Base-by-base conservation (phyloP, 2,797 vertebrate species). In the Parauchenoglanis ngamensis region DNA sequence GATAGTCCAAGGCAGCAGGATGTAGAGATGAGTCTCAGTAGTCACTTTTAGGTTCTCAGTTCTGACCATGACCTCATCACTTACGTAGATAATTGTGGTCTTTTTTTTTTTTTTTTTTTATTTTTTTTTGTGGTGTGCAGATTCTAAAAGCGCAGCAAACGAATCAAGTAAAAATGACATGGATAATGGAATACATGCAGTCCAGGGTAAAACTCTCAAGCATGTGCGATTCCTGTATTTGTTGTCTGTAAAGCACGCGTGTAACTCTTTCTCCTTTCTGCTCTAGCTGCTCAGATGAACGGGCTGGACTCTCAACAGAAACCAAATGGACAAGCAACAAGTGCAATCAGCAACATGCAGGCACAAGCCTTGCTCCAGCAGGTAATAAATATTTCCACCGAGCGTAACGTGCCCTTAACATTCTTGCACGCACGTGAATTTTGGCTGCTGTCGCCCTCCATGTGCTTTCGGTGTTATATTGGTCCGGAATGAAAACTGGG, bases 311-410 rank as follows among this genome's bases (percentile, higher is more conserved):
- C 95, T 90, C 95, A 96, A 87, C 95, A 96, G 87, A 97, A 96
- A 93, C 95, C 96, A 93, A 94, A 95, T 87, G 94, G 96, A 92
- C 96, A 96, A 90, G 94, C 87, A 19, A 54, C 95, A 91, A 94
- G 94, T 90, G 94, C 95, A 77, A 94, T 97, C 92, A 96, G 96
- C 89, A 95, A 95, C 88, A 95, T 95, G 88, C 96, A 97, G 92
- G 95, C 96, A 85, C 96, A 97, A 93, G 96, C 96, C 90, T 96
- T 97, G 89, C 94, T 97, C 91, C 97, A 97, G 92, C 97, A 97
- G 96, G 97, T 97, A 94, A 92, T 40, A 54, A 8, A 19, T 8
- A 46, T 10, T 78, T 85, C 75, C 57, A 56, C 35, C 25, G 25
- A 83, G 46, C 25, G 25, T 28, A 6, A 40, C 3, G 35, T 40